Evolutionary conservation across 2,888 invertebrate genomes (phyloP).

Genomic region (Phengaris alcon): DNA sequence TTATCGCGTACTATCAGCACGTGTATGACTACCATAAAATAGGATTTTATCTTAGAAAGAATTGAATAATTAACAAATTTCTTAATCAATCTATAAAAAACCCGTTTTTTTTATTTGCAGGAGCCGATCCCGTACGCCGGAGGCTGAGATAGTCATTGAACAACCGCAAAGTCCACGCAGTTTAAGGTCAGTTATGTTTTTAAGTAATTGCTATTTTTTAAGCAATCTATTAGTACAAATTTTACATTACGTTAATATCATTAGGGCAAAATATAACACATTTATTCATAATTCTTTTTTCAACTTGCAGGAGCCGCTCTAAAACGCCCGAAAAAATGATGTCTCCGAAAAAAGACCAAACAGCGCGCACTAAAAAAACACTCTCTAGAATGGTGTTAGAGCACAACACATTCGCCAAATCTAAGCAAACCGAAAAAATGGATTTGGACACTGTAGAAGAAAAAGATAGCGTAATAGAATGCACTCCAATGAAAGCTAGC

Average conservation of each 20-base stretch:
- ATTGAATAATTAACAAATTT: neutral
- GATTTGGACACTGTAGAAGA: slow-evolving; percentile 48
- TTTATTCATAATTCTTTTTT: slow-evolving; percentile 2
- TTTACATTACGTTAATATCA: neutral
- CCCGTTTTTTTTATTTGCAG: slow-evolving; percentile 39
- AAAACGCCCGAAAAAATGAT: slow-evolving; percentile 70
- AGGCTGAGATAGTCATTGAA: slow-evolving; percentile 51
- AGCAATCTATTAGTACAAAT: neutral
- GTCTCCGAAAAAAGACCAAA: slow-evolving; percentile 58
- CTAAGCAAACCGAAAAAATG: slow-evolving; percentile 52
- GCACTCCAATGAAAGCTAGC: slow-evolving; percentile 63
- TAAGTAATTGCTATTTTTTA: neutral
- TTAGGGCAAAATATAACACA: no score
- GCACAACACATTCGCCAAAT: slow-evolving; percentile 67
- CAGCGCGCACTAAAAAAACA: slow-evolving; percentile 57
- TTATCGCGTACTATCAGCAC: no score
- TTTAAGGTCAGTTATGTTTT: slow-evolving; percentile 39
- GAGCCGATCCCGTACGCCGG: slow-evolving; percentile 63
- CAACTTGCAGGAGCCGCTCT: slow-evolving; percentile 56
- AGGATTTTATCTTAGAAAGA: neutral
- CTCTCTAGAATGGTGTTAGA: slow-evolving; percentile 67
- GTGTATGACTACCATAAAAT: no score
- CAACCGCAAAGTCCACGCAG: slow-evolving; percentile 48
- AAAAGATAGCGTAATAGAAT: slow-evolving; percentile 53
- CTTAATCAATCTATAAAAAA: no score